Base-by-base conservation (phyloP, 2,797 vertebrate genomes). In the Echeneis naucrates region DNA sequence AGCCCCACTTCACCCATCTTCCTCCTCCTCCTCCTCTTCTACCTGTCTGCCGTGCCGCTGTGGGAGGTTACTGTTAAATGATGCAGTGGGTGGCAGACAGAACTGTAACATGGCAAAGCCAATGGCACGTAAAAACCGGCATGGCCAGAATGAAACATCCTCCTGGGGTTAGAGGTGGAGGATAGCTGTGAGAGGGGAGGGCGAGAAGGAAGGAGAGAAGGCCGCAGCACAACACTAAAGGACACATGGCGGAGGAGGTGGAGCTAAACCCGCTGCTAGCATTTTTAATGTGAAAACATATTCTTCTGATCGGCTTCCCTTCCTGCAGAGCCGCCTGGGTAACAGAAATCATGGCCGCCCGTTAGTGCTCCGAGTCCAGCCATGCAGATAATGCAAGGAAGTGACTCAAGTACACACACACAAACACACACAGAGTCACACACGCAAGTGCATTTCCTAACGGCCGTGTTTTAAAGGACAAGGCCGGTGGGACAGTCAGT, bases 391-490 rank as follows among this genome's bases (percentile, higher is more conserved):
- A 88, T 87, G 69, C 71, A 5, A 60, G 81, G 75, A 87, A 87
- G 80, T 63, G 79, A 71, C 72, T 76, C 24, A 21, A 69, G 64
- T 84, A 54, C 81, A 67, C 69, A 75, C 68, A 40, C 61, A 35
- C 45, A 35, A 38, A 48, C 59, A 64, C 67, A 81, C 58, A 77
- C 53, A 61, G 55, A 82, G 60, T 75, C 63, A 54, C 73, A 80
- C 64, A 91, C 75, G 58, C 84, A 89, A 78, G 82, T 90, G 84
- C 84, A 61, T 87, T 88, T 93, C 92, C 92, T 92, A 82, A 87
- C 83, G 76, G 87, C 80, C 71, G 56, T 92, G 94, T 92, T 94
- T 92, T 93, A 94, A 93, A 87, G 93, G 93, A 91, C 90, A 91
- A 76, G 88, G 70, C 90, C 90, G 50, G 77, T 76, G 90, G 88